Conservation (phyloP, 2,113 vertebrate genomes). For the Centropristis striata region DNA sequence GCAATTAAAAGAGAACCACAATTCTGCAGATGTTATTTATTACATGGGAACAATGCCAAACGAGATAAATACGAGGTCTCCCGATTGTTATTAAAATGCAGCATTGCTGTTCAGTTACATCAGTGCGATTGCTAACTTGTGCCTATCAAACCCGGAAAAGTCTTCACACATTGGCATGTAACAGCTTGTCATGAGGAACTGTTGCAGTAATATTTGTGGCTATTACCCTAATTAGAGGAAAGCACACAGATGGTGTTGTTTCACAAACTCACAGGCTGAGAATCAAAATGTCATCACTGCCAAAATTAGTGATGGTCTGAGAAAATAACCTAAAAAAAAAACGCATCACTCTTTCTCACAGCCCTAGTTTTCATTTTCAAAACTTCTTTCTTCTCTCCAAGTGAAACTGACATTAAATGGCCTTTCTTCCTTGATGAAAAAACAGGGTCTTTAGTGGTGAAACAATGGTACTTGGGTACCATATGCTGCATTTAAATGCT, state of each 20-base stretch:
- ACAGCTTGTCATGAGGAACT: slow-evolving; percentile 86
- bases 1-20: slow-evolving; percentile 19
- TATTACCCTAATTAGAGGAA: slow-evolving; percentile 88
- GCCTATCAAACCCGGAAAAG: slow-evolving; percentile 74
- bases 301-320: slow-evolving; percentile 82
- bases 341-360: slow-evolving; percentile 64
- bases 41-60: slow-evolving; percentile 45
- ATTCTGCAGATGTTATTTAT: slow-evolving; percentile 30
- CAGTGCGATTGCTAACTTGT: slow-evolving; percentile 74
- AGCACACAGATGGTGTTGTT: slow-evolving; percentile 88
- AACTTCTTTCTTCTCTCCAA: slow-evolving; percentile 63
- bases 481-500: slow-evolving; percentile 87
- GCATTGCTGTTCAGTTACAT: slow-evolving; percentile 68
- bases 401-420: slow-evolving; percentile 81
- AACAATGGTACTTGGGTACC: slow-evolving; percentile 85
- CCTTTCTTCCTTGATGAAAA: slow-evolving; percentile 75
- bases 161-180: slow-evolving; percentile 81
- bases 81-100: slow-evolving; percentile 62
- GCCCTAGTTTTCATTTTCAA: slow-evolving; percentile 64
- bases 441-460: slow-evolving; percentile 82
- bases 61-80: slow-evolving; percentile 41
- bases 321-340: slow-evolving; percentile 50
- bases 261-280: slow-evolving; percentile 84
- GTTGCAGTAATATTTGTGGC: slow-evolving; percentile 87
- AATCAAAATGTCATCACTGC: slow-evolving; percentile 87